A percentile compares a stretch with the other conserved stretches of the same genome.
Evolutionary conservation across 35 echinoderm and acorn worm species (phyloP).

Genomic region (Apostichopus parvimensis): DNA sequence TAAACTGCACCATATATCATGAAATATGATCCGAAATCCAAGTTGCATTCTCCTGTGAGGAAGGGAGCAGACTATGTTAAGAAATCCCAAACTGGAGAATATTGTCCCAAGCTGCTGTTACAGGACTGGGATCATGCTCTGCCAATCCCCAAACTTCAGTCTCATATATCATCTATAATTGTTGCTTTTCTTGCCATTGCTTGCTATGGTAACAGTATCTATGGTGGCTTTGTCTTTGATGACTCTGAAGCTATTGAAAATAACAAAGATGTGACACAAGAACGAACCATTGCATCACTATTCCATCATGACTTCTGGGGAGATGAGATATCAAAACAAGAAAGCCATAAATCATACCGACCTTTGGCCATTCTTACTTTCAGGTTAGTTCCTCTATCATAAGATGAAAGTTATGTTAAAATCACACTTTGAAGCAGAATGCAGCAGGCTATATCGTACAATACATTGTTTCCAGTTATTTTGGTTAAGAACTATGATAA

Average conservation of each 20-base stretch:
- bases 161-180: conserved; percentile 12
- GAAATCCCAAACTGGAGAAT: not conserved
- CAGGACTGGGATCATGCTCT: conserved; percentile 57
- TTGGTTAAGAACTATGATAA: no score
- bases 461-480: no score
- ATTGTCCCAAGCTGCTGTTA: not conserved
- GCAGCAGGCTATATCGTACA: no score
- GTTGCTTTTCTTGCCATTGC: conserved; percentile 66
- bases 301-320: conserved; percentile 98
- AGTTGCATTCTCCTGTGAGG: not conserved
- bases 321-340: conserved; percentile 61
- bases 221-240: conserved; percentile 96
- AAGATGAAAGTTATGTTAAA: not conserved
- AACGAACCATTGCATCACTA: conserved; percentile 43
- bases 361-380: conserved; percentile 88
- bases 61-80: not conserved
- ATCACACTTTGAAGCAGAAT: no score
- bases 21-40: conserved; percentile 14
- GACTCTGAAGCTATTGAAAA: conserved; percentile 84
- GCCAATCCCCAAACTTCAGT: conserved; percentile 68
- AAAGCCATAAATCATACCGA: conserved; percentile 97
- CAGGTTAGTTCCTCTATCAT: conserved; percentile 52
- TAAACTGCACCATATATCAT: not conserved
- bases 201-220: conserved; percentile 85
- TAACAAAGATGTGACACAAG: conserved; percentile 81